Percentiles rank a stretch among this genome's conserved stretches.
phyloP scores from a whole-genome alignment of 2,888 invertebrate genomes.

The Eupeodes latifasciatus region DNA sequence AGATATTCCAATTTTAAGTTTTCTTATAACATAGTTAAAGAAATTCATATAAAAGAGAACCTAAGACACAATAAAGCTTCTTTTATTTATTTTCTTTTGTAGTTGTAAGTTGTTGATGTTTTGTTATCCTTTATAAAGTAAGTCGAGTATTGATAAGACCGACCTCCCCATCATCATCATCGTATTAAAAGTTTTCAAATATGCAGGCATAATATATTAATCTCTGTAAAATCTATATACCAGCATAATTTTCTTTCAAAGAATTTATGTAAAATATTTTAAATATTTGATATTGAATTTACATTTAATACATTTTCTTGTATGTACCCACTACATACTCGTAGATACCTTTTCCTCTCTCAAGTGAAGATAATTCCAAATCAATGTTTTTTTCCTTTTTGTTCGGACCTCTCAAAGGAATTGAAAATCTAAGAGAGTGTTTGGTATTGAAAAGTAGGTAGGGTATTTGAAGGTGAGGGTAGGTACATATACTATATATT shows the following conservation, averaged over 20 bases:
- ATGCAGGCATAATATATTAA: neutral
- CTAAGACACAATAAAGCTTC: constrained; percentile 4
- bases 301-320: neutral
- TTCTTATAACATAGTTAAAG: neutral
- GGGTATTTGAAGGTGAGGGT: neutral
- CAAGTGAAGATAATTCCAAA: constrained; percentile 27
- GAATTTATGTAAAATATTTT: neutral
- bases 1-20: constrained; percentile 7
- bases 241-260: constrained; percentile 1
- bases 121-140: neutral
- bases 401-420: constrained; percentile 25
- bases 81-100: neutral
- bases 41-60: neutral
- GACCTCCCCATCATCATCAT: too few species aligned
- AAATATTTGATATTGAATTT: constrained; percentile 36
- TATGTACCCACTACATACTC: too few species aligned
- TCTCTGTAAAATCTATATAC: neutral
- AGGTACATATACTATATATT: neutral
- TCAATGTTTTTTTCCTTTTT: constrained; percentile 17
- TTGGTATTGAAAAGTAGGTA: constrained; percentile 21
- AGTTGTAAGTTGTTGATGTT: neutral
- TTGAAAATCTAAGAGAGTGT: constrained; percentile 1
- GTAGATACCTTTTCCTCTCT: neutral
- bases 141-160: too few species aligned
- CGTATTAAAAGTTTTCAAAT: neutral